Conservation (phyloP, 92 coral and sea anemone genomes). For the Actinernus sp. region DNA sequence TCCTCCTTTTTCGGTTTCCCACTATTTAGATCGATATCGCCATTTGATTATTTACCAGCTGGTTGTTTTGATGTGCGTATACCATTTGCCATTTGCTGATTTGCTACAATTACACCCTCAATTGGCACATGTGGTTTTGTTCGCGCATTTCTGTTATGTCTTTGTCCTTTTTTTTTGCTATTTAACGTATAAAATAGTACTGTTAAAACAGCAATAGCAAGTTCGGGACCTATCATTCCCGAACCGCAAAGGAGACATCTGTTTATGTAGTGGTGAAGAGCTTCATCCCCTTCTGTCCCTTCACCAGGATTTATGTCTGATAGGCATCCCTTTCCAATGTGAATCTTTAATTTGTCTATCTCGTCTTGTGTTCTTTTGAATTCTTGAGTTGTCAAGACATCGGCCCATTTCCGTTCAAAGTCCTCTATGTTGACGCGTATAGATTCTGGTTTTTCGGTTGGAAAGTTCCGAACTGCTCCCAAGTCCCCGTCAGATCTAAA, state of each 20-base stretch:
- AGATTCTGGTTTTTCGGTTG: constrained; percentile 8
- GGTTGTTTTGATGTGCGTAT: too few species aligned
- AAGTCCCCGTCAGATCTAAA: too few species aligned
- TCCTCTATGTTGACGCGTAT: constrained; percentile 21
- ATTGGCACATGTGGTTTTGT: constrained; percentile 9
- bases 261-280: constrained; percentile 16
- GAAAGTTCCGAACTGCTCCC: background rate
- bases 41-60: too few species aligned
- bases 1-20: too few species aligned
- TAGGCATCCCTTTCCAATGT: constrained; percentile 31
- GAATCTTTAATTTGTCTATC: constrained; percentile 13
- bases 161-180: constrained; percentile 14
- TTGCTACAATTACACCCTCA: constrained; percentile 1
- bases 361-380: constrained; percentile 12
- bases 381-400: constrained; percentile 5
- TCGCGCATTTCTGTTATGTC: constrained; percentile 17
- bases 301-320: too few species aligned
- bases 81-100: too few species aligned
- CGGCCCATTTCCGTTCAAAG: constrained; percentile 20
- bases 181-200: constrained; percentile 14
- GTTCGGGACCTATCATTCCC: constrained; percentile 25
- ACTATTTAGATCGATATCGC: too few species aligned
- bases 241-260: constrained; percentile 28
- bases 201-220: constrained; percentile 28
- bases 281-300: constrained; percentile 28